Base-by-base conservation (phyloP, 2,797 vertebrate species). In the Manis javanica region DNA sequence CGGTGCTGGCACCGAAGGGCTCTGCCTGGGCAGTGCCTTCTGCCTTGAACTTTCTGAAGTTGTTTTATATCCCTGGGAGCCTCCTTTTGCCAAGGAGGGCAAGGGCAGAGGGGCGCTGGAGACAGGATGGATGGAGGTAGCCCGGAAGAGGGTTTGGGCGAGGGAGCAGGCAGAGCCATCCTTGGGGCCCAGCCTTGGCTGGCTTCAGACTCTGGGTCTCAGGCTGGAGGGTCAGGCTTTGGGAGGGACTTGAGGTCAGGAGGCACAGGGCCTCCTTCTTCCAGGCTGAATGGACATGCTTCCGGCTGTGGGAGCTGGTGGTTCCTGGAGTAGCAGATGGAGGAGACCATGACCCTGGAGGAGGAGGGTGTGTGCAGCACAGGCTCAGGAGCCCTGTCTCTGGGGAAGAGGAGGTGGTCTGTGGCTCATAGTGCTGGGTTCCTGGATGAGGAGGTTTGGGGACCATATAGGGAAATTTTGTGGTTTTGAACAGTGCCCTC, bases 11-110 rank as follows among this genome's bases (percentile, higher is more conserved):
- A 84, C 66, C 55, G 37, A 42, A 55, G 86, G 79, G 78, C 82
- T 29, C n/a, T 18, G 79, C 90, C 92, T 87, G 81, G 87, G 83
- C 77, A 93, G 83, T 0, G 49, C 78, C 46, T 93, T 93, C 64
- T 86, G 55, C 69, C n/a, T 11, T 81, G 94, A 97, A 95, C 95
- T 97, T 96, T 97, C 89, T 85, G 77, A 95, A 97, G 83, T 95
- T 68, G 3, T 78, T 86, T 91, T 61, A 74, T 96, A 69, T 78
- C 24, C 51, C 69, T n/a, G 12, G 63, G 46, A 79, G 69, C 61
- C 77, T 93, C 53, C 31, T 95, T 86, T 95, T 91, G 95, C 96
- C 95, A 95, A 87, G 26, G 79, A 95, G 89, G 94, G 78, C 82
- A 96, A 79, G 86, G 75, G 75, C 79, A 89, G 69, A 90, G 90